Base-by-base conservation (phyloP, 2,797 vertebrate species). In the Melanotaenia maccullochi region DNA sequence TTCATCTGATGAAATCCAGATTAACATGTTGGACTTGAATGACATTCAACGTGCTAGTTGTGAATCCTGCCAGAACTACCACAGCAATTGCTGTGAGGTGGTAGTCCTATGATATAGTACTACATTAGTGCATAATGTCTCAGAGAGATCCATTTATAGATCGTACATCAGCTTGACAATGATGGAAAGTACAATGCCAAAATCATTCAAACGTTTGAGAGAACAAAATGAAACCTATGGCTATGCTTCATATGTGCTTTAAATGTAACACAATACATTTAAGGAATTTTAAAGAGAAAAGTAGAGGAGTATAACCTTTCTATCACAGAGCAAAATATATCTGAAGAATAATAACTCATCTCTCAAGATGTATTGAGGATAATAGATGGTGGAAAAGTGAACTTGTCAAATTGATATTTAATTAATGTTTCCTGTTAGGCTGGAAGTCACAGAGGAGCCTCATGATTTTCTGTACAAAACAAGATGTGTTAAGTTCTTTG, bases 391-490 rank as follows among this genome's bases (percentile, higher is more conserved):
- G 20, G 32, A 38, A 73, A 68, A 71, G 51, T 71, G 56, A 77
- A 77, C 74, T 36, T 54, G 69, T 61, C 54, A 74, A 60, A 60
- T 33, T 32, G 22, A 57, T 61, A 67, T 65, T 77, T 86, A 69
- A 76, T 80, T 87, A 69, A 75, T 81, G 71, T 70, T 44, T 69
- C 60, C 28, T 49, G 40, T 44, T 6, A 38, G 49, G 66, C 25
- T 44, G 58, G 32, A 62, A 82, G 35, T 78, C 78, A 71, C 70
- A 30, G 20, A 59, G 68, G 79, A 73, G 58, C 9, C 20, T 73
- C 42, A 2, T 76, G 68, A 63, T 78, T 78, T 73, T 75, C 71
- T 78, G 56, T 54, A 66, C 40, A 65, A 82, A 82, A 76, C 9
- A 0, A 24, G 30, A 79, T 51, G 78, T 78, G 70, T 76, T 60